Evolutionary conservation across 2,888 invertebrate species (phyloP), one percentile per base, ranked within the genome.

Genomic region (Spodoptera picta): DNA sequence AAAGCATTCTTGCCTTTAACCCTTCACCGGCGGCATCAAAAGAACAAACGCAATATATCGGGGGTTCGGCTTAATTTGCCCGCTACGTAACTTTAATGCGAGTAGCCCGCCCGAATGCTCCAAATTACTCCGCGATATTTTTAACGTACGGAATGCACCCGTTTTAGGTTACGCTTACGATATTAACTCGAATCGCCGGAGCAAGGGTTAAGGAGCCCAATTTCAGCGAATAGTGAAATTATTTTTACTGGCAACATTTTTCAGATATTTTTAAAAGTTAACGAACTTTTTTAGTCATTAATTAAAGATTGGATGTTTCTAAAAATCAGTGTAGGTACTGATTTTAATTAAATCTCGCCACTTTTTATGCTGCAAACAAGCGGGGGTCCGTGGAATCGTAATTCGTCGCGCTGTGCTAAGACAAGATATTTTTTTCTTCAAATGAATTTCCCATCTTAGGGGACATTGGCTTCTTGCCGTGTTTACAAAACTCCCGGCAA

Each of bases 1-100:
- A 92, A 93, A 92, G 94, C 94, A 95, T 95, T 95, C 95, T 95
- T 95, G 93, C 92, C 92, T 81, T 92, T 91, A 95, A 95, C 95
- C 95, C 95, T 95, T 95, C 90, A 91, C 87, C 86, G 89, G 82
- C 86, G 87, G 92, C 93, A 90, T 94, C 93, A 94, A 94, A 94
- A 94, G 94, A 94, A 94, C 94, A 94, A 94, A 94, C 92, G 93
- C 93, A 94, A 94, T 94, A 94, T 94, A 93, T 93, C 87, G 92
- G 90, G 91, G 93, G 91, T 84, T 87, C 85, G 90, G 93, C 93
- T 92, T 93, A 92, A 94, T 94, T 94, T 93, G 92, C 88, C 83
- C 88, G 88, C 88, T 89, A 87, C 90, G 89, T 87, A 92, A 92
- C 91, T 92, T 91, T 90, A 91, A 92, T 90, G 89, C 89, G 90